Conservation (phyloP, 2,888 invertebrate species). For the Belgica antarctica region DNA sequence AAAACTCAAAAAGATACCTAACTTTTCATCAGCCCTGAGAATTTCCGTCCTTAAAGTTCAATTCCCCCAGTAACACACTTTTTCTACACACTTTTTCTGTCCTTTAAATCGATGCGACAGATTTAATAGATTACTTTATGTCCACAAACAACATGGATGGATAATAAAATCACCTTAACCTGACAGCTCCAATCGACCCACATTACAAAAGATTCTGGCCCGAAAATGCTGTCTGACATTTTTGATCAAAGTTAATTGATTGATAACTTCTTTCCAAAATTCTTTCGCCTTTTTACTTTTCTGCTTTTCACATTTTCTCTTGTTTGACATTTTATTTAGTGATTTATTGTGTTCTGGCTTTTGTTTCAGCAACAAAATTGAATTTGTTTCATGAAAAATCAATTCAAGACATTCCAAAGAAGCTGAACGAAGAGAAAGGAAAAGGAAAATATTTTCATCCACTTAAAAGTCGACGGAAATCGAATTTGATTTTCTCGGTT, state of each 20-base stretch:
- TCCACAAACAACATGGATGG: slow-evolving; percentile 38
- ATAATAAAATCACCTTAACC: slow-evolving; percentile 43
- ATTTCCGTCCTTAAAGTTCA: background rate
- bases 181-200: slow-evolving; percentile 43
- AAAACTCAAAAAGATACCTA: background rate
- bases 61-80: background rate
- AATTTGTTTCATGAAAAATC: background rate
- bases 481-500: slow-evolving; percentile 37
- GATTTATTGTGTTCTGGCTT: slow-evolving; percentile 34
- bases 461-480: slow-evolving; percentile 31
- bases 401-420: background rate
- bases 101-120: background rate
- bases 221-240: slow-evolving; percentile 26
- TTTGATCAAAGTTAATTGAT: slow-evolving; percentile 41
- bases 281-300: slow-evolving; percentile 26
- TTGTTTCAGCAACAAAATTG: background rate
- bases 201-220: background rate
- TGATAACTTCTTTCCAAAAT: slow-evolving; percentile 31
- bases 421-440: background rate
- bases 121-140: slow-evolving; percentile 20
- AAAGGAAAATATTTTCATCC: slow-evolving; percentile 1
- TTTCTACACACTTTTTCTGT: background rate
- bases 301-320: slow-evolving; percentile 8
- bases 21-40: background rate
- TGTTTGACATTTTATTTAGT: slow-evolving; percentile 42